These are phyloP conservation scores for Coregonus sp. DNA, from an alignment of 2,797 vertebrate species.

Conservation along the genomic window DNA sequence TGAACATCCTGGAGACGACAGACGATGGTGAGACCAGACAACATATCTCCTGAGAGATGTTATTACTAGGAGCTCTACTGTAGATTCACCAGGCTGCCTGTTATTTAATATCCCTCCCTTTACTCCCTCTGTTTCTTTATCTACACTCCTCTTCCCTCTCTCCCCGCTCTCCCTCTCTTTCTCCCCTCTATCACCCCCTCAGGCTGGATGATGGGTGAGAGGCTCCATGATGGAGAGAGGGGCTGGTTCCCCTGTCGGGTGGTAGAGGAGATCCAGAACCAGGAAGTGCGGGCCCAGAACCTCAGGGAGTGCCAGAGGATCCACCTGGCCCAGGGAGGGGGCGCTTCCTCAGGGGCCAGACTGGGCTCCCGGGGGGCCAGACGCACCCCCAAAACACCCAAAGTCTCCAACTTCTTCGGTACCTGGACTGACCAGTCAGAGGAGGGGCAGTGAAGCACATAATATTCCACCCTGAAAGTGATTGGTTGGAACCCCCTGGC, in stretches of 20 bases:
- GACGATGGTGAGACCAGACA: slow-evolving; percentile 81
- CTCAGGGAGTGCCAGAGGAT: slow-evolving; percentile 90
- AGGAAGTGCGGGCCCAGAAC: slow-evolving; percentile 91
- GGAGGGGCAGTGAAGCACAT: slow-evolving; percentile 33
- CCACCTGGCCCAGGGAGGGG: slow-evolving; percentile 85
- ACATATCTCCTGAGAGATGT: not conserved
- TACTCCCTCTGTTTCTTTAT: not conserved
- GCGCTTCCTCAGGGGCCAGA: slow-evolving; percentile 25
- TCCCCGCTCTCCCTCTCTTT: slow-evolving; percentile 3
- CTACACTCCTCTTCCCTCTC: slow-evolving; percentile 8
- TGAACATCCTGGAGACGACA: slow-evolving; percentile 90
- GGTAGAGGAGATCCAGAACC: slow-evolving; percentile 91
- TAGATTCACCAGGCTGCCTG: not conserved
- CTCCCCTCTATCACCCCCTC: slow-evolving; percentile 5
- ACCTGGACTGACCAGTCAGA: slow-evolving; percentile 51
- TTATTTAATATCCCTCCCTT: not conserved
- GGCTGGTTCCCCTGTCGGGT: slow-evolving; percentile 94
- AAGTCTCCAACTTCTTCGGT: slow-evolving; percentile 56
- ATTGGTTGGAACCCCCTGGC: slow-evolving; percentile 6
- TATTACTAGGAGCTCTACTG: not conserved
- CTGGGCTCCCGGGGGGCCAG: slow-evolving; percentile 54
- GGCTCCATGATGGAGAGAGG: slow-evolving; percentile 91
- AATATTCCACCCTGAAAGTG: slow-evolving; percentile 20
- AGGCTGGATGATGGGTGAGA: slow-evolving; percentile 97
- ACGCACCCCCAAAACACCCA: slow-evolving; percentile 53